These are phyloP conservation scores for Bos taurus DNA, from an alignment of 2,113 vertebrate species.

Conservation along the genomic window DNA sequence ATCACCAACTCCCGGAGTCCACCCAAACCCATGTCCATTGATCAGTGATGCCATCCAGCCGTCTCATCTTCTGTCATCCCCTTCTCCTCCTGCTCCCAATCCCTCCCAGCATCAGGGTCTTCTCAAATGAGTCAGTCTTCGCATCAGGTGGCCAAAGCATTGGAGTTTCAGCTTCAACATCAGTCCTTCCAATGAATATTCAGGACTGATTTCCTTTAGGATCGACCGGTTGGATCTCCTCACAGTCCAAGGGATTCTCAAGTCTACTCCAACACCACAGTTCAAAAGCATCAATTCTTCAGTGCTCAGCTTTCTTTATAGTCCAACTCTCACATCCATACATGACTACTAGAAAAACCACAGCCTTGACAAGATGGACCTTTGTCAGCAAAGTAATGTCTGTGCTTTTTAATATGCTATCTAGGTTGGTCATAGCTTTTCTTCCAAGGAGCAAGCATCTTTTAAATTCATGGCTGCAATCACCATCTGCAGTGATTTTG, in stretches of 20 bases:
- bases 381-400: neutral
- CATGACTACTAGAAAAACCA: neutral
- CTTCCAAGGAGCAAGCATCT: neutral
- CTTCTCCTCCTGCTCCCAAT: neutral
- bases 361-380: neutral
- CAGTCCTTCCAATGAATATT: neutral
- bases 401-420: neutral
- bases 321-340: neutral
- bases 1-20: neutral
- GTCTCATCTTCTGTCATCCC: neutral
- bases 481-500: neutral
- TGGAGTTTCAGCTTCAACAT: neutral
- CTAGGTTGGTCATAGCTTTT: neutral
- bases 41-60: neutral
- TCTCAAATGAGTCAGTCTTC: neutral
- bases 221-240: neutral
- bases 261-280: neutral
- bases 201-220: neutral
- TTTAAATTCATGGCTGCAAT: neutral
- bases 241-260: neutral
- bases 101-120: neutral
- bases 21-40: neutral
- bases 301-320: neutral
- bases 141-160: neutral
- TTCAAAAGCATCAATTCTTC: neutral